Evolutionary conservation across 2,888 invertebrate genomes (phyloP), one percentile per base, ranked within the genome.

Genomic region (Diplazon laetatorius): DNA sequence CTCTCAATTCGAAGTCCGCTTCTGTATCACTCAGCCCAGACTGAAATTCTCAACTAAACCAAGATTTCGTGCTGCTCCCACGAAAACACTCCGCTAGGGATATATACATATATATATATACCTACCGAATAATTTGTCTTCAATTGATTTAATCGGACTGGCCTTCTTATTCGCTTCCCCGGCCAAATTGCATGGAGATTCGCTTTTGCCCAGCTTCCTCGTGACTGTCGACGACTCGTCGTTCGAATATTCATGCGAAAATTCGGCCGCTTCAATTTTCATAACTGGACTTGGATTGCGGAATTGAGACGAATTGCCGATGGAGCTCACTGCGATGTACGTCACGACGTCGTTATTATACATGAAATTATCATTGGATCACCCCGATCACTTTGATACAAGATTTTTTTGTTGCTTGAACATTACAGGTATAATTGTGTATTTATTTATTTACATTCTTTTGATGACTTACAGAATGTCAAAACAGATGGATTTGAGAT

Each of bases 81-180:
- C 69, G 68, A 73, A 78, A 73, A 78, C 63, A 73, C 72, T 73
- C 57, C 50, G 25, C 63, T 57, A 57, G 63, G 20, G 42, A 55
- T 37, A 63, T 63, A 63, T 66, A 42, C 62, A n/a, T n/a, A n/a
- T n/a, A n/a, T n/a, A n/a, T n/a, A n/a, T n/a, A n/a, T n/a, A n/a
- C n/a, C n/a, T 18, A 39, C 22, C 50, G 68, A 75, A 70, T 75
- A 79, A 79, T 79, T 79, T 75, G 78, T 75, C 75, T 78, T 78
- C 71, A 75, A 75, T 78, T 78, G 78, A 79, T 79, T 79, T 75
- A 79, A 79, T 79, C 78, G 75, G 16, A 66, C 18, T 66, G 76
- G 76, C 50, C 77, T 70, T 73, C 52, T 60, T 66, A 69, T 69
- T 44, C 12, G 46, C 76, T 77, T n/a, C n/a, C 65, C 63, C 44